These are phyloP conservation scores for Anarhynchus alexandrinus DNA, from an alignment of 2,113 vertebrate species.

Conservation along the genomic window DNA sequence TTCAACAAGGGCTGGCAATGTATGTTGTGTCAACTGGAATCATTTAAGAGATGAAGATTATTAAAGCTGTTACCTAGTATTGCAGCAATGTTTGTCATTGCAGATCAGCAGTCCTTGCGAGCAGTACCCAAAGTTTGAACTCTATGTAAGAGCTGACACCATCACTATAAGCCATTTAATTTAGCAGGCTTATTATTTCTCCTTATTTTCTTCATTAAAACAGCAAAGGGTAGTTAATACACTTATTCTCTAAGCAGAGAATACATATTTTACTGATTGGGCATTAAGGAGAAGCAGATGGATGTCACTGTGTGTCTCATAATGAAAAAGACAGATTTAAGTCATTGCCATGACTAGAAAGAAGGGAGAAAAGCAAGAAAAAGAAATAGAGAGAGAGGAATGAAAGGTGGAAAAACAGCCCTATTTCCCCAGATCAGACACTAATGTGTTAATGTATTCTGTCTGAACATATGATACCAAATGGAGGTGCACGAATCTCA, in stretches of 20 bases:
- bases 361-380: background rate
- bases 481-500: background rate
- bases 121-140: background rate
- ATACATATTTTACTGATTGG: background rate
- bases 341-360: background rate
- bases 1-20: background rate
- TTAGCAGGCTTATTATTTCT: background rate
- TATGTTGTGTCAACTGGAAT: background rate
- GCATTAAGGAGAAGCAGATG: background rate
- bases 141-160: background rate
- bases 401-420: background rate
- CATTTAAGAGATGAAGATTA: background rate
- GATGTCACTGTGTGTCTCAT: background rate
- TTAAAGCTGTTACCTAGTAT: background rate
- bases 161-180: background rate
- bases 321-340: background rate
- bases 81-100: background rate
- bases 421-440: background rate
- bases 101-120: background rate
- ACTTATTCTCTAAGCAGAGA: background rate
- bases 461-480: conserved; percentile 34
- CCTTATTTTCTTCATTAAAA: background rate
- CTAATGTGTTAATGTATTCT: conserved; percentile 38
- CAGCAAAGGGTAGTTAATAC: background rate
- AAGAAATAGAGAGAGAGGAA: background rate